Evolutionary conservation across 2,888 invertebrate genomes (phyloP), one percentile per base, ranked within the genome.

Genomic region (Drymonia ruficornis): DNA sequence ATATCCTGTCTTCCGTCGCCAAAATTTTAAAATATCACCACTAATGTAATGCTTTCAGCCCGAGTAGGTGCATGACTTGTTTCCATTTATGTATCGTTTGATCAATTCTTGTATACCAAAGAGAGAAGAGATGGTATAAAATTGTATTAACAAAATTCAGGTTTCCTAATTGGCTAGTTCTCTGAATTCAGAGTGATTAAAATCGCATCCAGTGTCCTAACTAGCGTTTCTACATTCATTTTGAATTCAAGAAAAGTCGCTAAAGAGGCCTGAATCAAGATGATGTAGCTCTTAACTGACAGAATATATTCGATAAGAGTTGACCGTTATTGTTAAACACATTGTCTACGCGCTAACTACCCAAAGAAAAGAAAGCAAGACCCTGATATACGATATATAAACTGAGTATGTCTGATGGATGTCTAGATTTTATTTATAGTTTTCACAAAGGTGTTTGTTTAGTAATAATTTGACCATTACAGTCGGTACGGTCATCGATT

Each of bases 401-500:
- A 13, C 18, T 42, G 36, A n/a, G 36, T 36, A 36, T 36, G n/a
- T 36, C 13, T 43, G 43, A 11, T 43, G 7, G 9, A 43, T 19
- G 40, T 18, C 18, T 42, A 19, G 12, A 18, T 43, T n/a, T 13
- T 43, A 45, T 7, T 3, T 15, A 18, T 45, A 28, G 28, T 45
- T 16, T 45, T 45, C 23, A 45, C 28, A 28, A 45, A 49, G 23
- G 56, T 61, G 57, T 47, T 31, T 46, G 49, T 66, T 70, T 56
- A 67, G 59, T 64, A 67, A 61, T 68, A 70, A 57, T 65, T 52
- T 18, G 56, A 50, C 48, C 61, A 52, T 59, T 68, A 60, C 66
- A 52, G 38, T 49, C 45, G 56, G 68, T 57, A 59, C 55, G 69
- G 59, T 69, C 59, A 56, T 55, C 23, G 59, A 76, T 87, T 87